Percentiles rank a stretch among this genome's conserved stretches.
Evolutionary conservation across 2,888 invertebrate species (phyloP).

Genomic region (Rapana venosa): DNA sequence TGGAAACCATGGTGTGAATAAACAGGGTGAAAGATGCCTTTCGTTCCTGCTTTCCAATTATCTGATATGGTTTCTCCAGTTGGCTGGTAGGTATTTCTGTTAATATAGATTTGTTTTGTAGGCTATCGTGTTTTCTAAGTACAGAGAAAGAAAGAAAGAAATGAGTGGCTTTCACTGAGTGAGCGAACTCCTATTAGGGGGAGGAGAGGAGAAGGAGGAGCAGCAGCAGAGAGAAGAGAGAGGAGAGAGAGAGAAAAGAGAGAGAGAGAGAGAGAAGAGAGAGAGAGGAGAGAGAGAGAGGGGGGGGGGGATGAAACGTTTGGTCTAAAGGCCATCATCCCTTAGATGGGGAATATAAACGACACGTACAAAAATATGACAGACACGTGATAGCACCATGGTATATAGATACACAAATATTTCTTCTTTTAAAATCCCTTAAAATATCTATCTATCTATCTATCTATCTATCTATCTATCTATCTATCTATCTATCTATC

Average conservation of each 20-base stretch:
- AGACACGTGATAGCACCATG: not conserved
- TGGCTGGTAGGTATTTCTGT: not conserved
- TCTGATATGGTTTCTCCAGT: not conserved
- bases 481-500: too few species aligned
- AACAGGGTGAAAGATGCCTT: too few species aligned
- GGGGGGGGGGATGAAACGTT: not conserved
- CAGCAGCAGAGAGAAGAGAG: not conserved
- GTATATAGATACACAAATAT: not conserved
- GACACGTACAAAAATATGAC: too few species aligned
- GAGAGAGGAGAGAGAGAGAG: slow-evolving; percentile 15
- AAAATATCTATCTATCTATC: too few species aligned
- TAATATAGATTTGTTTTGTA: not conserved
- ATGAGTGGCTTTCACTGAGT: too few species aligned
- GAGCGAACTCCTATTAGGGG: not conserved
- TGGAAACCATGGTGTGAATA: not conserved
- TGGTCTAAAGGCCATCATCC: too few species aligned
- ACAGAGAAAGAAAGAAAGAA: not conserved
- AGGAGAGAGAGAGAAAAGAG: slow-evolving; percentile 20
- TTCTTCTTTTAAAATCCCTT: too few species aligned
- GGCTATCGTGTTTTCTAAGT: not conserved
- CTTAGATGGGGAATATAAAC: too few species aligned
- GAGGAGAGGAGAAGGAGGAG: not conserved
- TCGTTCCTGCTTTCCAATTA: not conserved
- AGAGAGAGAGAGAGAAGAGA: slow-evolving; percentile 26
- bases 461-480: too few species aligned